Percentiles rank a stretch among this genome's conserved stretches.
Conservation (phyloP, 2,888 invertebrate genomes). For the Nephrotoma guestfalica region DNA sequence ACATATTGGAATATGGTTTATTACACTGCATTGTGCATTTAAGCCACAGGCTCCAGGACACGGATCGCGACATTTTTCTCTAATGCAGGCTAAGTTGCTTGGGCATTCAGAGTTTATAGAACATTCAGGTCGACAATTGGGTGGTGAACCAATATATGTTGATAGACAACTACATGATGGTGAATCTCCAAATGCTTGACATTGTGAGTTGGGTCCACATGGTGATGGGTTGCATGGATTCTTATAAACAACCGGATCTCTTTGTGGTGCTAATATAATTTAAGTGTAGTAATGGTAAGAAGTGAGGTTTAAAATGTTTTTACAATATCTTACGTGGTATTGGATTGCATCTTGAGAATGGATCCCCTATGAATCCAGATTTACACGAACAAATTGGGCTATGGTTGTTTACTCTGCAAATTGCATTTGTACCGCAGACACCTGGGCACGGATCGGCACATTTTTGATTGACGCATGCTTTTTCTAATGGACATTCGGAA, state of each 20-base stretch:
- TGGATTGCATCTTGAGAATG: slow-evolving; percentile 49
- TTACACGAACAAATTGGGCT: slow-evolving; percentile 70
- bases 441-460: slow-evolving; percentile 68
- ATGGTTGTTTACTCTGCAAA: slow-evolving; percentile 68
- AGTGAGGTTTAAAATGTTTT: not conserved
- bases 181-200: slow-evolving; percentile 38
- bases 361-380: slow-evolving; percentile 59
- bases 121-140: slow-evolving; percentile 60
- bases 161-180: slow-evolving; percentile 42
- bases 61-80: slow-evolving; percentile 55
- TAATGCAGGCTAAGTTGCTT: slow-evolving; percentile 55
- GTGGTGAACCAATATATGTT: slow-evolving; percentile 51
- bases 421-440: slow-evolving; percentile 63
- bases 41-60: slow-evolving; percentile 58
- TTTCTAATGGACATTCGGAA: slow-evolving; percentile 59
- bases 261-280: slow-evolving; percentile 18
- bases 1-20: slow-evolving; percentile 55
- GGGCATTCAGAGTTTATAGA: slow-evolving; percentile 57
- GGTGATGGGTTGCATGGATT: slow-evolving; percentile 54
- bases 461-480: slow-evolving; percentile 61
- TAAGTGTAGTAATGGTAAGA: not conserved
- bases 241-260: slow-evolving; percentile 19
- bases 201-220: slow-evolving; percentile 48
- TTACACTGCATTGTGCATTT: slow-evolving; percentile 46
- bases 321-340: slow-evolving; percentile 37